Evolutionary conservation across 2,797 vertebrate genomes (phyloP).

Genomic region (Hydrolagus colliei): DNA sequence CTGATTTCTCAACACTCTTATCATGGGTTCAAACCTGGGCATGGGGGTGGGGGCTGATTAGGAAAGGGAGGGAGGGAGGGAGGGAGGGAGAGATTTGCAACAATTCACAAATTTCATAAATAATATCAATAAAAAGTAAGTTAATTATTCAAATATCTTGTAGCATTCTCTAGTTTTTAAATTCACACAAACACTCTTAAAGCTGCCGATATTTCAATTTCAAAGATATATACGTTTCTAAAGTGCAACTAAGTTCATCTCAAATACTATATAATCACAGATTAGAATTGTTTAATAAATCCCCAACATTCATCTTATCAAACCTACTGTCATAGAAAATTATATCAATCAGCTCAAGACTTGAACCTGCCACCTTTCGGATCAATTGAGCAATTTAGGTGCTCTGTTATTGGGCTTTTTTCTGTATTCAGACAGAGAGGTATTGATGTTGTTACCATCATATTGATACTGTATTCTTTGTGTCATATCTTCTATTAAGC

Average conservation of each 20-base stretch:
- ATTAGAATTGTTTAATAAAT: neutral
- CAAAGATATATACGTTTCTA: neutral
- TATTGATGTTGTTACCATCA: neutral
- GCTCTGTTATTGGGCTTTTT: neutral
- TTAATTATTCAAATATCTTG: no score
- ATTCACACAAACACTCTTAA: neutral
- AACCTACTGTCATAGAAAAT: neutral
- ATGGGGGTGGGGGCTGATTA: no score
- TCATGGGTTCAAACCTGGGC: no score
- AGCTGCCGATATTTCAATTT: neutral
- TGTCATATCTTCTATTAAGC: neutral
- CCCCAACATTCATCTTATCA: neutral
- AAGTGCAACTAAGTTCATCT: neutral
- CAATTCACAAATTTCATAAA: neutral
- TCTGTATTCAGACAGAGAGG: neutral
- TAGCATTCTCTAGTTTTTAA: neutral
- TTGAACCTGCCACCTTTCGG: neutral
- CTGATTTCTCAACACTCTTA: no score
- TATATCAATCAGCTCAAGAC: neutral
- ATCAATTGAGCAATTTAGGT: neutral
- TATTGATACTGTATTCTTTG: neutral
- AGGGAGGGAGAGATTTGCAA: no score
- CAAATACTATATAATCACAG: no score
- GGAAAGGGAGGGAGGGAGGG: no score
- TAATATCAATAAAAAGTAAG: no score